A percentile compares a stretch with the other conserved stretches of the same genome.
Evolutionary conservation across 2,797 vertebrate species (phyloP).

Genomic region (Oceanodroma leucorhoa): DNA sequence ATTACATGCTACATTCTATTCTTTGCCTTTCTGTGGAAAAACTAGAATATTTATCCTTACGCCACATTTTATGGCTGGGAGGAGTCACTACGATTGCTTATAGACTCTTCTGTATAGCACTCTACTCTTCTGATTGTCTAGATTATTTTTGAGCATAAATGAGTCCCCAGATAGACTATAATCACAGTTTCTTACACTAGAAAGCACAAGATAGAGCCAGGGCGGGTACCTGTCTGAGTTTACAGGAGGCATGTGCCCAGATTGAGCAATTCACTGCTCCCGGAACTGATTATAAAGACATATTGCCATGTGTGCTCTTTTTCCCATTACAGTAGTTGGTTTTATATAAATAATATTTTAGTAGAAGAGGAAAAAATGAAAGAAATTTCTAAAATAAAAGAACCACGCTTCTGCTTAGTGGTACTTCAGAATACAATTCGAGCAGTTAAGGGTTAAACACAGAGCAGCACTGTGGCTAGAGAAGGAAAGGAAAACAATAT

Average conservation of each 20-base stretch:
- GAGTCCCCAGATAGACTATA: fast-evolving
- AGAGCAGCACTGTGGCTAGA: not conserved
- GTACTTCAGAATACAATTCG: not conserved
- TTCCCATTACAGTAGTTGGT: not conserved
- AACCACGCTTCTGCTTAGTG: not conserved
- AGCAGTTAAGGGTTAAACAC: slow-evolving; percentile 6
- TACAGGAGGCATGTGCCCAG: not conserved
- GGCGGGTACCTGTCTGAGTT: not conserved
- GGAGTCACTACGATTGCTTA: not conserved
- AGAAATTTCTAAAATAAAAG: not conserved
- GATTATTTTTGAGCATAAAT: not conserved
- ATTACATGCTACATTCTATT: not conserved
- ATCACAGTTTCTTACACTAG: not conserved
- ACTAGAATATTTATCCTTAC: not conserved
- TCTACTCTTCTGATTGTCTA: not conserved
- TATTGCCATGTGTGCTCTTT: not conserved
- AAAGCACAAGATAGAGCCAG: not conserved
- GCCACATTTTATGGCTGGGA: not conserved
- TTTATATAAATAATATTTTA: not conserved
- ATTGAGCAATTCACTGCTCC: not conserved
- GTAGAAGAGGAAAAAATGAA: not conserved
- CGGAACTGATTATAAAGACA: not conserved
- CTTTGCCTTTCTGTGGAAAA: not conserved
- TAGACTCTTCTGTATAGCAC: not conserved
- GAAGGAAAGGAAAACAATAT: slow-evolving; percentile 56